Evolutionary conservation across 1,140 invertebrate species (phyloP), one percentile per base, ranked within the genome.

Genomic region (Littorina saxatilis): DNA sequence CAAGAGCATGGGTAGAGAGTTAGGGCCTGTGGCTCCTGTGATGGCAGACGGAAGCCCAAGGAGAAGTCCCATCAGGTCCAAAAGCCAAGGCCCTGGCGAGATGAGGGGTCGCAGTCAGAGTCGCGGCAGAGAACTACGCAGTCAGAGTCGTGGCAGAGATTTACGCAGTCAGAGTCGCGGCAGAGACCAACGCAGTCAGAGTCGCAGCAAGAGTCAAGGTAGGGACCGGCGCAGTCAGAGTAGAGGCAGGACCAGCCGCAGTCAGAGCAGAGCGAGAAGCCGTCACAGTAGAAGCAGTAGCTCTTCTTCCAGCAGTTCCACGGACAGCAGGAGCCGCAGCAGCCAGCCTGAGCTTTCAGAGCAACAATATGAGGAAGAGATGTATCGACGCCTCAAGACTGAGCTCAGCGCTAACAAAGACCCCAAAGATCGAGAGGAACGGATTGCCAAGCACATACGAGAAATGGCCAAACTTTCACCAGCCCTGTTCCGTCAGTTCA

Each of bases 391-490:
- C 58, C 55, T 78, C 0, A 78, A 78, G 29, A 39, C 76, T n/a
- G 76, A 78, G n/a, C 35, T 78, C 35, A 63, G 20, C 9, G 20
- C 76, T 35, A 78, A 35, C 58, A 63, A 27, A 40, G 39, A 78
- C 55, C 76, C 76, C 1, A 78, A 63, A 17, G 76, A 78, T 11
- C 55, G 76, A 17, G 76, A 78, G 32, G 76, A 78, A n/a, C 35
- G 55, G 20, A 78, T 78, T 63, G 76, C 76, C 7, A 43, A 63
- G 35, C 76, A 78, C 39, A 78, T 78, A 20, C 39, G 76, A 63
- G 76, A 78, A 35, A 78, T 78, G 76, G 76, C 76, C 55, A 78
- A 78, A 29, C 55, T 78, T 4, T 78, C 76, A 27, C 76, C 76
- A 27, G 50, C 35, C 15, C 76, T 78, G 15, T 78, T 78, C 27